Evolutionary conservation across 2,888 invertebrate genomes (phyloP).

Genomic region (Rhorus exstirpatorius): DNA sequence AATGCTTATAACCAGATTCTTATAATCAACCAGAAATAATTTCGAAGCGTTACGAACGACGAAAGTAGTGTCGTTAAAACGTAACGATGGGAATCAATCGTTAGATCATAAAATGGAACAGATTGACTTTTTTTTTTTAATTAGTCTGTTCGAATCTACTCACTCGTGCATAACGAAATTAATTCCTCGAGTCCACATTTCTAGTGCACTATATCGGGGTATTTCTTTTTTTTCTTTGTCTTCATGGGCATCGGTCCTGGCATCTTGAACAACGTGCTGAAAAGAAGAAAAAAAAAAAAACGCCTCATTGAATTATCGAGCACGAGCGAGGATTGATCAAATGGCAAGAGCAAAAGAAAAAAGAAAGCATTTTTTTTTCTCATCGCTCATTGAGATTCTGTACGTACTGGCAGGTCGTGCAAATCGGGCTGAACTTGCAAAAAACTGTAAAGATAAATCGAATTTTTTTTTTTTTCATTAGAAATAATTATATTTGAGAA

Average conservation of each 20-base stretch:
- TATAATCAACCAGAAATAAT: too few species aligned
- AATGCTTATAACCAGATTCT: too few species aligned
- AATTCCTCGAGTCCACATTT: not conserved
- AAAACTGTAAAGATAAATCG: slow-evolving; percentile 90
- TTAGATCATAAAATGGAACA: too few species aligned
- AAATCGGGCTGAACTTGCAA: slow-evolving; percentile 98
- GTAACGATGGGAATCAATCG: too few species aligned
- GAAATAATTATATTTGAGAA: too few species aligned
- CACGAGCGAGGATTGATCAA: not conserved
- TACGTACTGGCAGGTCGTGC: slow-evolving; percentile 98
- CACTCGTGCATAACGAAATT: slow-evolving; percentile 8
- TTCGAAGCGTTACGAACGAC: not conserved
- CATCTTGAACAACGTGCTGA: slow-evolving; percentile 95
- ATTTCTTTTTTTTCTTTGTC: slow-evolving; percentile 93
- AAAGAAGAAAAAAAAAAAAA: slow-evolving; percentile 83
- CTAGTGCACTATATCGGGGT: slow-evolving; percentile 82
- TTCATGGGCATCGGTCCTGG: slow-evolving; percentile 93
- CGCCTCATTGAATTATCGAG: not conserved
- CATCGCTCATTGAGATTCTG: slow-evolving; percentile 54
- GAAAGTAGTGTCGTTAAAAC: slow-evolving; percentile 23
- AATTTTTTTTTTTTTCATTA: slow-evolving; percentile 45
- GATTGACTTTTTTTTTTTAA: too few species aligned
- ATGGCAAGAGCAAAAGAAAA: too few species aligned
- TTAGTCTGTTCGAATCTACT: not conserved
- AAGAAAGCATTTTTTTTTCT: not conserved